phyloP scores from a whole-genome alignment of 1,140 invertebrate genomes.

The Drosophila malerkotliana region DNA sequence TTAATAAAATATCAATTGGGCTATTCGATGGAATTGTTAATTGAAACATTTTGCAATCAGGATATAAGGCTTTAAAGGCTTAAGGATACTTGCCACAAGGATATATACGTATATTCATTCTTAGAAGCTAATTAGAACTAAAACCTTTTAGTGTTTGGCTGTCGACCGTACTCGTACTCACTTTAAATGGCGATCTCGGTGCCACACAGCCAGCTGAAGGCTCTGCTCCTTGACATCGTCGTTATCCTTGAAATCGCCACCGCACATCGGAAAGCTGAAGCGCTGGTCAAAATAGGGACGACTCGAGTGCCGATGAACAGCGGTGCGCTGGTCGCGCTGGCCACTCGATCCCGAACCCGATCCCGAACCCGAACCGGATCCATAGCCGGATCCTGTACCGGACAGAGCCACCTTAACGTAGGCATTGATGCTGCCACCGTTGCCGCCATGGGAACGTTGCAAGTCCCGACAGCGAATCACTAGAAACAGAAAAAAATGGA shows the following conservation, averaged over 20 bases:
- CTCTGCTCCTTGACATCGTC: slow-evolving; percentile 37
- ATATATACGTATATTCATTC: not conserved
- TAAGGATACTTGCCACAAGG: too few species aligned
- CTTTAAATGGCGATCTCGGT: slow-evolving; percentile 85
- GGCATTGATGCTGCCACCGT: slow-evolving; percentile 84
- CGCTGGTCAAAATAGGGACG: slow-evolving; percentile 85
- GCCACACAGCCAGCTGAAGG: slow-evolving; percentile 85
- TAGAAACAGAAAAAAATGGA: slow-evolving; percentile 49
- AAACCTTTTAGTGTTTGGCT: slow-evolving; percentile 16
- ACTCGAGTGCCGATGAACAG: slow-evolving; percentile 85
- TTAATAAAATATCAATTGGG: slow-evolving; percentile 4
- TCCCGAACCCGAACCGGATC: slow-evolving; percentile 11
- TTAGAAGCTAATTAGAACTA: not conserved
- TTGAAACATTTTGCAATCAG: not conserved
- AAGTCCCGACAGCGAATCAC: slow-evolving; percentile 85
- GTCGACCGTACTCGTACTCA: slow-evolving; percentile 84
- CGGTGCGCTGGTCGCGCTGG: slow-evolving; percentile 83
- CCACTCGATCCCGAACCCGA: slow-evolving; percentile 23
- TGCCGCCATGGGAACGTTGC: slow-evolving; percentile 76
- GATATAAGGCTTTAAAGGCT: too few species aligned
- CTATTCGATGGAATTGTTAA: slow-evolving; percentile 1
- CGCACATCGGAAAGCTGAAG: slow-evolving; percentile 78
- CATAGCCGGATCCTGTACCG: not conserved
- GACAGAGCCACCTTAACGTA: slow-evolving; percentile 84
- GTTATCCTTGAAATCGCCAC: slow-evolving; percentile 9